These are phyloP conservation scores for Vanessa atalanta DNA, from an alignment of 1,140 invertebrate genomes.

Conservation along the genomic window DNA sequence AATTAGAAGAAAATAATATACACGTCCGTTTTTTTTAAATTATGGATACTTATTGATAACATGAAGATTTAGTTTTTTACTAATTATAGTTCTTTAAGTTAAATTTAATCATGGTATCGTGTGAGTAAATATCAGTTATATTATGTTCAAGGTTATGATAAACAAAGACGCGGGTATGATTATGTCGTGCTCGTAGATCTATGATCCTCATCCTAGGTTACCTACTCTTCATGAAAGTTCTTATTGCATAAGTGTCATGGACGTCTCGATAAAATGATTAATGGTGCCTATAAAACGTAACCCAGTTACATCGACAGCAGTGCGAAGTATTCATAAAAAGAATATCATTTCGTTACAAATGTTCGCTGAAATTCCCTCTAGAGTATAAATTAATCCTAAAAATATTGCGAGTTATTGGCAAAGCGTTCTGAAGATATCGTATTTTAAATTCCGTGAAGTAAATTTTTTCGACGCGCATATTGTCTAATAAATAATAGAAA, in stretches of 20 bases:
- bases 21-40: neutral
- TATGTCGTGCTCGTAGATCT: too few relatives aligned
- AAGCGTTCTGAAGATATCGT: slow-evolving; percentile 38
- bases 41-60: neutral
- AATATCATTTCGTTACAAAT: slow-evolving; percentile 70
- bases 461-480: neutral
- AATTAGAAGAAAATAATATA: neutral
- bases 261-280: slow-evolving; percentile 69
- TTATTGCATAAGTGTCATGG: slow-evolving; percentile 37
- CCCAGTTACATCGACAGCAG: slow-evolving; percentile 64
- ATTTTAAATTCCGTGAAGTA: slow-evolving; percentile 34
- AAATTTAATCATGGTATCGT: too few relatives aligned
- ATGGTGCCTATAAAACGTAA: slow-evolving; percentile 72
- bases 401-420: slow-evolving; percentile 38
- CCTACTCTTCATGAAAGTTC: neutral
- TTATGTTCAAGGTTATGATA: too few relatives aligned
- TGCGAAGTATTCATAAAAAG: slow-evolving; percentile 65
- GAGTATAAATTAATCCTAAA: slow-evolving; percentile 55
- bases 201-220: neutral
- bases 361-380: slow-evolving; percentile 44
- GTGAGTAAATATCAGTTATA: too few relatives aligned
- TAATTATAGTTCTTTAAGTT: too few relatives aligned
- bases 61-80: too few relatives aligned
- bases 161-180: too few relatives aligned
- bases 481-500: neutral